Percentiles rank a stretch among this genome's conserved stretches.
Evolutionary conservation across 1,140 invertebrate species (phyloP).

Genomic region (Solenopsis invicta): DNA sequence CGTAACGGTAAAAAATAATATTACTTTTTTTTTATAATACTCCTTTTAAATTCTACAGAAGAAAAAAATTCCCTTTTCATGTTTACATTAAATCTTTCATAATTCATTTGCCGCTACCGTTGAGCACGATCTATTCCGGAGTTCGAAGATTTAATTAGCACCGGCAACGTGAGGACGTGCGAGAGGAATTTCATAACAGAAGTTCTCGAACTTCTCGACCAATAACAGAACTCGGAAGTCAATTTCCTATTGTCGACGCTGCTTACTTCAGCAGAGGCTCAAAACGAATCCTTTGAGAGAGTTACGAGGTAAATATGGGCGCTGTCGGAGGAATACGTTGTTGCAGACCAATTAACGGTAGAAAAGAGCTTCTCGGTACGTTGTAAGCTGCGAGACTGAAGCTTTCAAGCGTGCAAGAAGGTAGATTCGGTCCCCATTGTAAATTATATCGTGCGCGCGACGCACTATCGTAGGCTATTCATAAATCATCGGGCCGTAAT

Average conservation of each 20-base stretch:
- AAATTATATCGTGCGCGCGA: slow-evolving; percentile 29
- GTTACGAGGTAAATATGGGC: not conserved
- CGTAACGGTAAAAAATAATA: not conserved
- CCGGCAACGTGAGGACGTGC: not conserved
- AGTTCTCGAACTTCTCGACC: slow-evolving; percentile 22
- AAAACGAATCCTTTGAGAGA: not conserved
- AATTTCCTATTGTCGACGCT: not conserved
- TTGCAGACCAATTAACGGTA: slow-evolving; percentile 64
- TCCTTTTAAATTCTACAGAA: not conserved
- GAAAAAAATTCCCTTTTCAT: not conserved
- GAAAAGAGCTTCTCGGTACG: not conserved
- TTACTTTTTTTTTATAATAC: not conserved
- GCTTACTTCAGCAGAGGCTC: not conserved
- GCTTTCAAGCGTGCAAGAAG: not conserved
- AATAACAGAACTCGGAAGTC: slow-evolving; percentile 23
- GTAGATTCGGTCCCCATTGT: slow-evolving; percentile 22
- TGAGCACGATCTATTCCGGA: not conserved
- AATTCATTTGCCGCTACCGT: not conserved
- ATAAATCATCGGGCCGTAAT: slow-evolving; percentile 60
- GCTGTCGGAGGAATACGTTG: slow-evolving; percentile 49
- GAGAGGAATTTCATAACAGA: not conserved
- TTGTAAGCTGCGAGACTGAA: slow-evolving; percentile 3
- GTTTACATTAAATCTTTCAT: not conserved
- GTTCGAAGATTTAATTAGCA: slow-evolving; percentile 8
- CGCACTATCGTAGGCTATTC: slow-evolving; percentile 50